Evolutionary conservation across 2,797 vertebrate species (phyloP).

Genomic region (Oryzias dopingdopingensis): DNA sequence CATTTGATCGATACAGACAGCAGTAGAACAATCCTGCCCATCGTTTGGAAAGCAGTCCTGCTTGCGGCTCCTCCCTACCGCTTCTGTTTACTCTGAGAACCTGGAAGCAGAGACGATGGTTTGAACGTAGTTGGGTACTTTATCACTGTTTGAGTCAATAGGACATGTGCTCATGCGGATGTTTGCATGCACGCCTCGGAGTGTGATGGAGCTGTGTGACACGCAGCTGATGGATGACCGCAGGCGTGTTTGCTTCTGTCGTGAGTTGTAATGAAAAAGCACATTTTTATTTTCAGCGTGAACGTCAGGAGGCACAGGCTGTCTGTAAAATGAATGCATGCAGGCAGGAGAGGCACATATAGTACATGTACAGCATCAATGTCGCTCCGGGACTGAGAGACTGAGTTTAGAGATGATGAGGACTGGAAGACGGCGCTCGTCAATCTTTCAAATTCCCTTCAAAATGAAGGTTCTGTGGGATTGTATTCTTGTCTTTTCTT

Average conservation of each 20-base stretch:
- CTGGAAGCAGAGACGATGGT: no score
- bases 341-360: constrained; percentile 37
- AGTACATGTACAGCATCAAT: constrained; percentile 10
- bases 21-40: no score
- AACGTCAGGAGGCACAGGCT: constrained; percentile 26
- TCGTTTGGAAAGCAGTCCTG: no score
- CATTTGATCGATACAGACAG: no score
- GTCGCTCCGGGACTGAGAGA: no score
- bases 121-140: neutral
- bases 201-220: constrained; percentile 32
- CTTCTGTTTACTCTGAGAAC: no score
- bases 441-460: no score
- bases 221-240: constrained; percentile 31
- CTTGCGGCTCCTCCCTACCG: no score
- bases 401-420: no score
- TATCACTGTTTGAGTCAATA: constrained; percentile 11
- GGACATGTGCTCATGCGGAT: constrained; percentile 15
- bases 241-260: constrained; percentile 33
- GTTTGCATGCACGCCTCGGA: constrained; percentile 26
- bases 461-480: no score
- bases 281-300: constrained; percentile 51
- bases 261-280: constrained; percentile 49
- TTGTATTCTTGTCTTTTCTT: no score
- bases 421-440: no score
- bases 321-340: constrained; percentile 50